Evolutionary conservation across 2,888 invertebrate genomes (phyloP), one percentile per base, ranked within the genome.

Genomic region (Harpalus rufipes): DNA sequence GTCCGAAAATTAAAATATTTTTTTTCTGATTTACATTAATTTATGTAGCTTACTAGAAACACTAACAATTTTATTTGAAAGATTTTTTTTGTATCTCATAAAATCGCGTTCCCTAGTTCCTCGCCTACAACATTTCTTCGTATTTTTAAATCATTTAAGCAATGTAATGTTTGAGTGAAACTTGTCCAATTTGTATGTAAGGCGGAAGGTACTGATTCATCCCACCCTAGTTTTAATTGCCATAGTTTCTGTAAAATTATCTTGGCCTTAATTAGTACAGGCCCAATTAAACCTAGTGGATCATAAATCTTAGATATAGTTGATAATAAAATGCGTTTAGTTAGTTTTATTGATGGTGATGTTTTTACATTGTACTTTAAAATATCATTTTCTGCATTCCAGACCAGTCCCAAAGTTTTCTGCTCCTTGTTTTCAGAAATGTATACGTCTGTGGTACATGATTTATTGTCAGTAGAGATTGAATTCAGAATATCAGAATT

Each of bases 381-480:
- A 0, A 12, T 68, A 65, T 81, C 65, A 44, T 16, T 16, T n/a
- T 18, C 41, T 51, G 65, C 16, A 21, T 81, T 25, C 74, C 76
- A 83, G 16, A 76, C 10, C 39, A 83, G 18, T n/a, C 81, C 81
- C n/a, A 74, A 32, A 41, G 51, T 81, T 65, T 81, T 81, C 7
- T 65, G 16, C 21, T 51, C 44, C 44, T 51, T 51, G 12, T 51
- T 51, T 51, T 51, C 44, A 51, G 44, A 12, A 51, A 51, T 51
- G 12, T 12, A 51, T 12, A 51, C 10, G 44, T 51, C 44, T 12
- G 12, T 51, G 7, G 10, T 51, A 12, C 10, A 10, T 51, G 44
- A 51, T 51, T 51, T 51, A 12, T 51, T 51, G 10, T 51, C 44
- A 51, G 44, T 7, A 2, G 44, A 51, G 10, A 51, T 51, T 51